Conservation (phyloP, 1,140 invertebrate species). For the Drosophila auraria region DNA sequence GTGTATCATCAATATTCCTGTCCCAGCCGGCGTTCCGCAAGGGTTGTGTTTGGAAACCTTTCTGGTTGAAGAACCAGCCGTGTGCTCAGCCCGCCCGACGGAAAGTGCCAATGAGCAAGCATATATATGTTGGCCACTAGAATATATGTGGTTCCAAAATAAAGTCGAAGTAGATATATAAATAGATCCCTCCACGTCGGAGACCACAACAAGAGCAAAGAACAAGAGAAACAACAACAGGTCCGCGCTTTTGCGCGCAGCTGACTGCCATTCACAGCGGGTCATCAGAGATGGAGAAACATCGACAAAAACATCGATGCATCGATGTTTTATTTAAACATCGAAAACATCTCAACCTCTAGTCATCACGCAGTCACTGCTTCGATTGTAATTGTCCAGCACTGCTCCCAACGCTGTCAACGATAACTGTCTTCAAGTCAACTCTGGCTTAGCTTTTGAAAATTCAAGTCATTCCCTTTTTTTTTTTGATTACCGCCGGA, state of each 20-base stretch:
- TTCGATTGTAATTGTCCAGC: conserved; percentile 1
- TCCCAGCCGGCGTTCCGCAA: conserved; percentile 18
- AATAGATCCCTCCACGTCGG: conserved; percentile 73
- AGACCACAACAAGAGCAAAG: conserved; percentile 41
- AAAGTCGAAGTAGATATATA: conserved; percentile 69
- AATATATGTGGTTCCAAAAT: conserved; percentile 69
- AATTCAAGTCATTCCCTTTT: conserved; percentile 63
- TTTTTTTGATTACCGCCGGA: background rate
- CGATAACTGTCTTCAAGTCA: conserved; percentile 4
- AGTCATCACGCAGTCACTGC: background rate
- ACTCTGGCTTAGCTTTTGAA: conserved; percentile 41
- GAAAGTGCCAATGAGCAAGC: conserved; percentile 4
- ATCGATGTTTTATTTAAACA: too few relatives aligned
- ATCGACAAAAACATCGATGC: too few relatives aligned
- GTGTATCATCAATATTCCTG: background rate
- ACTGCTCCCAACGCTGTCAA: background rate
- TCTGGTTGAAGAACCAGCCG: conserved; percentile 1
- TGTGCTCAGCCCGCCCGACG: background rate
- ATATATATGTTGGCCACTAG: conserved; percentile 45
- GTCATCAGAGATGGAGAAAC: too few relatives aligned
- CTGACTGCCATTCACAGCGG: conserved; percentile 30
- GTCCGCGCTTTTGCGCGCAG: too few relatives aligned
- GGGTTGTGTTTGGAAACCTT: background rate
- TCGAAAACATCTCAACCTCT: too few relatives aligned
- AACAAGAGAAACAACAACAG: conserved; percentile 61